phyloP scores from a whole-genome alignment of 2,113 vertebrate genomes.

The Rhagologus leucostigma region DNA sequence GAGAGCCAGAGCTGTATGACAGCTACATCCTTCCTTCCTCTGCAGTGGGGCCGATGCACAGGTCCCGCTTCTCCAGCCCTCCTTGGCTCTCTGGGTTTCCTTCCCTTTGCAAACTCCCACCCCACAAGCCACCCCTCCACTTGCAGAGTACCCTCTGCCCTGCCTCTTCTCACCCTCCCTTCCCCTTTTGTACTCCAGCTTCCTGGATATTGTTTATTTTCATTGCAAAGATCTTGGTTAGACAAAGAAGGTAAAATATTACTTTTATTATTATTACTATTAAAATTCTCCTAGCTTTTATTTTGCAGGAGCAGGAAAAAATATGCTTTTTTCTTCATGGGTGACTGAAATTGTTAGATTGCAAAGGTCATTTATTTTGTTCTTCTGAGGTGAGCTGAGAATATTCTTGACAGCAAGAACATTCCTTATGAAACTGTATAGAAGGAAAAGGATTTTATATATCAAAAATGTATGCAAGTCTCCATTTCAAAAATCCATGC shows the following conservation, averaged over 20 bases:
- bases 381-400: conserved; percentile 8
- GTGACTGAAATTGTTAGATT: neutral
- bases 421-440: neutral
- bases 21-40: neutral
- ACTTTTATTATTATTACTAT: neutral
- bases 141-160: rapidly evolving
- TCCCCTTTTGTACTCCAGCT: neutral
- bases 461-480: neutral
- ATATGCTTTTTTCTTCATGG: neutral
- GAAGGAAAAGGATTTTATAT: neutral
- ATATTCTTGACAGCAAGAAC: neutral
- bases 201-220: neutral
- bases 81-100: neutral
- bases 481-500: conserved; percentile 12
- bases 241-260: neutral
- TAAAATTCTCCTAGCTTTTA: neutral
- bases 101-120: neutral
- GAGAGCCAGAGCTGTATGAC: neutral
- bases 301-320: neutral
- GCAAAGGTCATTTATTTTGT: neutral
- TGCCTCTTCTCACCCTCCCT: neutral
- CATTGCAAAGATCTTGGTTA: neutral
- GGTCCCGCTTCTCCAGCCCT: neutral
- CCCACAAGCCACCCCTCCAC: neutral
- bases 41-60: rapidly evolving